Evolutionary conservation across 2,797 vertebrate genomes (phyloP), one percentile per base, ranked within the genome.

Genomic region (Coregonus suidteri): DNA sequence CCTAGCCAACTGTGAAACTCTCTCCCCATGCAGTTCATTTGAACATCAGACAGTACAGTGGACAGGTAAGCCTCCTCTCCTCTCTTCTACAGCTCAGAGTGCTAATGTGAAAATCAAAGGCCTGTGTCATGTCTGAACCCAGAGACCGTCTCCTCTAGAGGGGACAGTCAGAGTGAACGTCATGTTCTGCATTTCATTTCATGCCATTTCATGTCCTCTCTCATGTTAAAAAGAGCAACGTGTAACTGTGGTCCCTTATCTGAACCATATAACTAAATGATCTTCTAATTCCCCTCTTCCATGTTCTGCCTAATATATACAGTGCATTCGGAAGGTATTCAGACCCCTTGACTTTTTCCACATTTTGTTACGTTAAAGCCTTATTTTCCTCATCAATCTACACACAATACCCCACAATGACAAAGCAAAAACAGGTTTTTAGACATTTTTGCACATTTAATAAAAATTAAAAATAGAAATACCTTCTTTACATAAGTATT

Each of bases 101-200:
- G 75, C 81, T 87, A 87, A 90, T 85, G 72, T 81, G 79, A 85
- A 89, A 90, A 90, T 90, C 85, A 91, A 88, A 90, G 83, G 77
- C 31, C 75, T 59, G 69, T 79, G 74, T 81, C 37, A 51, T 18
- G 54, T 86, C 75, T 83, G 83, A 82, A 82, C 79, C 79, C 77
- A 34, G 82, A 84, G 83, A 84, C 64, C 18, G 53, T 16, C 53
- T 4, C 4, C 15, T 54, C 53, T 71, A 47, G 76, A 79, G 80
- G 78, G 62, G 25, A 53, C 75, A 82, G 53, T 47, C 77, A 83
- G 80, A 84, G 75, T 79, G 82, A 82, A 79, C 3, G 15, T 53
- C 9, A 51, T 14, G 69, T 73, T 83, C 65, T 0, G 20, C 78
- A 83, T 86, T 83, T 86, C 71, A 79, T 20, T 83, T 87, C 71